phyloP scores from a whole-genome alignment of 2,888 invertebrate species.

The Furcula furcula region DNA sequence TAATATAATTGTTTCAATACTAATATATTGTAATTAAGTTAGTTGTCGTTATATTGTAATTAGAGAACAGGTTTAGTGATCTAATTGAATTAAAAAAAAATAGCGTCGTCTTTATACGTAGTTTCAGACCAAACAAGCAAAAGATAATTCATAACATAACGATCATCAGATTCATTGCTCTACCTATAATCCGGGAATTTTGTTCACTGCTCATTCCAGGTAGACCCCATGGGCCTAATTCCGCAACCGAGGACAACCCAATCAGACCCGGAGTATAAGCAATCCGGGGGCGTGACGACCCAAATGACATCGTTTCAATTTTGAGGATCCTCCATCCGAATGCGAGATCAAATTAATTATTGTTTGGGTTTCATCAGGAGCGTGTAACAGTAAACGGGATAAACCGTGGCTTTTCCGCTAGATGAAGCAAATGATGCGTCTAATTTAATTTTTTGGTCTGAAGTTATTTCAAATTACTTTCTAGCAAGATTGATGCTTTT shows the following conservation, averaged over 20 bases:
- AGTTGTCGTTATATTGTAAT: too few species aligned
- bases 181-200: constrained; percentile 21
- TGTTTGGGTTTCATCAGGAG: constrained; percentile 36
- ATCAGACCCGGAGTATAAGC: constrained; percentile 22
- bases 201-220: constrained; percentile 5
- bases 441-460: constrained; percentile 37
- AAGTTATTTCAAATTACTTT: too few species aligned
- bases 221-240: constrained; percentile 23
- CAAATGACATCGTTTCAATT: constrained; percentile 27
- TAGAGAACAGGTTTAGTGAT: too few species aligned
- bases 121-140: constrained; percentile 8
- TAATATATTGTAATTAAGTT: too few species aligned
- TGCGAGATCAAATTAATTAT: constrained; percentile 53
- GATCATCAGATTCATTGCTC: constrained; percentile 14
- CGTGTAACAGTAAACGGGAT: constrained; percentile 30
- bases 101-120: too few species aligned
- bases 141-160: constrained; percentile 15
- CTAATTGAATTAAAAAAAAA: too few species aligned
- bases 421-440: constrained; percentile 28
- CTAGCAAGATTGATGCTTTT: too few species aligned
- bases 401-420: constrained; percentile 34
- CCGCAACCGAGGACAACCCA: constrained; percentile 31
- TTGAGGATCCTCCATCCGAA: constrained; percentile 19
- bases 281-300: constrained; percentile 17
- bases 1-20: too few species aligned